A percentile compares a stretch with the other conserved stretches of the same genome.
These are phyloP conservation scores for Callorhinus ursinus DNA, from an alignment of 2,113 vertebrate species.

Conservation along the genomic window DNA sequence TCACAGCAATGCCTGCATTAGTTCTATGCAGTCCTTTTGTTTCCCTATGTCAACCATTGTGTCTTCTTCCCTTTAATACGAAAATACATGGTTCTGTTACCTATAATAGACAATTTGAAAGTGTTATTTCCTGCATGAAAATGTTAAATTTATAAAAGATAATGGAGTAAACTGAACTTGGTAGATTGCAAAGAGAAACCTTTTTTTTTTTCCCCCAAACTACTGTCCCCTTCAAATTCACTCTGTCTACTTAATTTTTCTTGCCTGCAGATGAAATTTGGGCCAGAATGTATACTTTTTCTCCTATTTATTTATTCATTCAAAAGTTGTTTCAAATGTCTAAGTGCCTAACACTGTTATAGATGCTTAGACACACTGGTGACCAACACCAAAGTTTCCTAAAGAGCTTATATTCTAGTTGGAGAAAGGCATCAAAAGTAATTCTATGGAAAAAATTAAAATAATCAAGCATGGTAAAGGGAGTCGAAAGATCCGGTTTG, in stretches of 20 bases:
- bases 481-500: neutral
- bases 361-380: neutral
- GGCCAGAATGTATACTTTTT: neutral
- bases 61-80: neutral
- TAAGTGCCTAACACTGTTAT: neutral
- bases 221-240: neutral
- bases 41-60: neutral
- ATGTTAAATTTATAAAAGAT: neutral
- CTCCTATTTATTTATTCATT: neutral
- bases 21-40: neutral
- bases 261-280: slow-evolving; percentile 17
- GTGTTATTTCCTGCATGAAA: neutral
- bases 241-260: neutral
- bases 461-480: neutral
- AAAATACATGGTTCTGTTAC: neutral
- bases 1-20: neutral
- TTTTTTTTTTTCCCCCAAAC: neutral
- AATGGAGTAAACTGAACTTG: neutral
- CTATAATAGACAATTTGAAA: neutral
- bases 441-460: neutral
- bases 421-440: neutral
- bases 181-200: neutral
- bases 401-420: neutral
- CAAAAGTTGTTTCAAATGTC: neutral
- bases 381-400: neutral